Base-by-base conservation (phyloP, 2,113 vertebrate species). In the Paralichthys olivaceus region DNA sequence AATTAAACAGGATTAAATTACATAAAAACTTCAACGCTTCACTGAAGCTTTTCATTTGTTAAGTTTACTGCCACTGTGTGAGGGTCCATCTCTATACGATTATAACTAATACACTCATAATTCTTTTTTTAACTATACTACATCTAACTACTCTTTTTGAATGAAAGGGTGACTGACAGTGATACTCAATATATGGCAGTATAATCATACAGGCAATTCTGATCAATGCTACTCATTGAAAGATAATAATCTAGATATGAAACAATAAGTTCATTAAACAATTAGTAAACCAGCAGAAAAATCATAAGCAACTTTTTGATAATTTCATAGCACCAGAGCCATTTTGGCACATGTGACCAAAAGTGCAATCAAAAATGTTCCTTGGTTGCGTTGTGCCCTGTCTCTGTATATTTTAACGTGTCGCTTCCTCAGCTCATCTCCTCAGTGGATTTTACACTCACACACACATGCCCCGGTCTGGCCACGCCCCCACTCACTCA, bases 1-100 rank as follows among this genome's bases (percentile, higher is more conserved):
- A 55, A 76, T 71, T 23, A 29, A 53, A 61, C 49, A 60, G 17
- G 72, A 61, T 76, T 65, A 67, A n/a, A 51, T 77, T 56, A 79
- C 11, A 29, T 59, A 40, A 59, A 74, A 71, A 62, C n/a, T 59
- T 19, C 43, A n/a, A 45, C 1, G 1, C 28, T 65, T 72, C 61
- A 54, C 51, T 69, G 15, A 37, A 4, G n/a, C 26, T 53, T 17
- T 26, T 12, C 55, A 55, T 73, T 76, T 14, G 17, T 56, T 15
- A 65, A 54, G 26, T 56, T 58, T 20, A 40, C 43, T 28, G 56
- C 7, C 63, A 43, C 8, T 4, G 12, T 14, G 19, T 61, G 29
- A 59, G 23, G 1, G 20, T 79, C 55, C 9, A 29, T 57, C 69
- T 3, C 63, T 19, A 25, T 7, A 32, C 3, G 25, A 17, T 20